Evolutionary conservation across 2,797 vertebrate genomes (phyloP).

Genomic region (Hybognathus amarus): DNA sequence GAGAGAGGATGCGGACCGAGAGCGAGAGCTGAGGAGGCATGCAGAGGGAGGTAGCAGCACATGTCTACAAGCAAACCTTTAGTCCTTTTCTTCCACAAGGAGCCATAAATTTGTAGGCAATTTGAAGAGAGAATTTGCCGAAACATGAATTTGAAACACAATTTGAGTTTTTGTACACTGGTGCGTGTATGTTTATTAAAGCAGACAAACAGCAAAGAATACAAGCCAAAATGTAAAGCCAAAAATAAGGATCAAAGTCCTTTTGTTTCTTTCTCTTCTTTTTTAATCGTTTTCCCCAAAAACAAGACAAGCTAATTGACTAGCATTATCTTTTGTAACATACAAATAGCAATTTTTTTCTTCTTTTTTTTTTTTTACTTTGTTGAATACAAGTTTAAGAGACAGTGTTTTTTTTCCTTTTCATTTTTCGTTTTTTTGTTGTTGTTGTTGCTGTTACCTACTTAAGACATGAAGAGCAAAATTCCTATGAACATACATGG

Average conservation of each 20-base stretch:
- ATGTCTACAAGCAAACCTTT: conserved; percentile 76
- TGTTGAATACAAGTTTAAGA: conserved; percentile 88
- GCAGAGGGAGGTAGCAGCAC: conserved; percentile 72
- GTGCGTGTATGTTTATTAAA: conserved; percentile 99
- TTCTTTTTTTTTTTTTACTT: conserved; percentile 52
- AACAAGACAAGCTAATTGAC: conserved; percentile 89
- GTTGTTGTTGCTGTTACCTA: conserved; percentile 83
- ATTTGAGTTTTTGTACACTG: conserved; percentile 93
- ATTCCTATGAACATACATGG: conserved; percentile 89
- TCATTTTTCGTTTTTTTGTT: conserved; percentile 14
- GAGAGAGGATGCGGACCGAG: conserved; percentile 55
- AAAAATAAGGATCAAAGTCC: conserved; percentile 80
- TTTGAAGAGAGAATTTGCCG: conserved; percentile 92
- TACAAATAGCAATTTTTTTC: conserved; percentile 90
- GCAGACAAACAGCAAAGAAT: conserved; percentile 99
- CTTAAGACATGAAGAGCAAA: conserved; percentile 90
- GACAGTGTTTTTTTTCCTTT: conserved; percentile 25
- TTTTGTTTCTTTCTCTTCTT: conserved; percentile 67
- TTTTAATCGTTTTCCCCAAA: conserved; percentile 56
- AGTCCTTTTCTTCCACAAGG: conserved; percentile 76
- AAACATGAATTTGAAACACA: conserved; percentile 99
- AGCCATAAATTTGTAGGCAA: conserved; percentile 80
- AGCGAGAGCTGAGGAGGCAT: conserved; percentile 71
- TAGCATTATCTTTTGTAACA: conserved; percentile 89
- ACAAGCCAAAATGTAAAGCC: conserved; percentile 98